Evolutionary conservation across 2,113 vertebrate species (phyloP).

Genomic region (Ptychochromis oligacanthus): DNA sequence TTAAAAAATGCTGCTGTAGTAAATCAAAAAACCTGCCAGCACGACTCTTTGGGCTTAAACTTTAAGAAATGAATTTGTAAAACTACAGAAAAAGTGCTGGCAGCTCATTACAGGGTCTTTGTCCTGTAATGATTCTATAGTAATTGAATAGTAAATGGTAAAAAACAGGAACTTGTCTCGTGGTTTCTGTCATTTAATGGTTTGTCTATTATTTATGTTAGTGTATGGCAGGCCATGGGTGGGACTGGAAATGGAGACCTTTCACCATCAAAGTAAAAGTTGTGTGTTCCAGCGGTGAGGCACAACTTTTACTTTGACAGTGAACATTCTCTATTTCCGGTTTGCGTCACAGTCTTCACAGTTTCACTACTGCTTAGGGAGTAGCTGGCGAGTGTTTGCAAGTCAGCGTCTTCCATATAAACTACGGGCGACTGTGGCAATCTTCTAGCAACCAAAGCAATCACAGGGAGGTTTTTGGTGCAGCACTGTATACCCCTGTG

Average conservation of each 20-base stretch:
- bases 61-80: neutral
- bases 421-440: neutral
- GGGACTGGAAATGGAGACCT: too few relatives aligned
- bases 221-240: neutral
- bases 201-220: neutral
- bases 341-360: neutral
- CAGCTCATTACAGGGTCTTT: neutral
- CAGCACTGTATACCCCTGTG: too few relatives aligned
- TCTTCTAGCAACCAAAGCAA: neutral
- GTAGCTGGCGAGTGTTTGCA: neutral
- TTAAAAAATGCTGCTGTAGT: too few relatives aligned
- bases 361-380: too few relatives aligned
- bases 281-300: too few relatives aligned
- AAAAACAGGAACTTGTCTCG: too few relatives aligned
- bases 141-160: too few relatives aligned
- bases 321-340: neutral
- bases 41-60: neutral
- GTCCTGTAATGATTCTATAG: too few relatives aligned
- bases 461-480: neutral
- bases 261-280: fast-evolving
- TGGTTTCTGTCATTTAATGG: neutral
- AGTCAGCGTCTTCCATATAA: neutral
- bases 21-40: too few relatives aligned
- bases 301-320: too few relatives aligned
- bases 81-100: neutral